Evolutionary conservation across 1,140 invertebrate species (phyloP), one percentile per base, ranked within the genome.

Genomic region (Pseudomyrmex dendroicus): DNA sequence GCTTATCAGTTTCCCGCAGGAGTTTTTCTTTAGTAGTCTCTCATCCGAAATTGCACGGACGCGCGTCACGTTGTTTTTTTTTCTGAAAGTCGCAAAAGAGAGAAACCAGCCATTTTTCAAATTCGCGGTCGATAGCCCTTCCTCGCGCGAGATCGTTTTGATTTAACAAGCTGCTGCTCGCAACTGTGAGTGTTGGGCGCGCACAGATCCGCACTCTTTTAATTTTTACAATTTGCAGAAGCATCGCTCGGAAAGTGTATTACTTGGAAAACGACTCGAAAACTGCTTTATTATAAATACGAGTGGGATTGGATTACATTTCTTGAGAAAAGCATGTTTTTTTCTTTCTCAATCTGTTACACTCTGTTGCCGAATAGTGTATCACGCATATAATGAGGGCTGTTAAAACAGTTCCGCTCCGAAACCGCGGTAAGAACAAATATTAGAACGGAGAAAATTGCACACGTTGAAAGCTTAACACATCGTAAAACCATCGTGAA

Each of bases 1-100:
- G 93, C 93, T 94, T 94, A 94, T 94, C 93, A 91, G 90, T 52
- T 84, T 82, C 83, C 89, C 87, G 91, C 90, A 92, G 89, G 89
- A 78, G 83, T 92, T 92, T 92, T 22, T 80, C 90, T 92, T 90
- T 76, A 88, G 84, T 83, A 78, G 61, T 80, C 48, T 73, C 54
- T 9, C 57, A 20, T 35, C 9, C 72, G 74, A 85, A 84, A 62
- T 77, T 61, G 13, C 50, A 20, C n/a, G 22, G 56, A 62, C 59
- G 44, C 15, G 0, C 22, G 50, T 12, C 4, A n/a, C 2, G 15
- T 1, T 15, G 17, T 20, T 48, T 2, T 59, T 2, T 12, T 54
- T 56, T 9, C 35, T 54, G 44, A 54, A 76, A 54, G 64, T n/a
- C 7, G n/a, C 59, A 17, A 20, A 74, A 44, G 4, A n/a, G 8